Percentiles rank a stretch among this genome's conserved stretches.
These are phyloP conservation scores for Hydrochoerus hydrochaeris DNA, from an alignment of 2,113 vertebrate species.

Conservation along the genomic window DNA sequence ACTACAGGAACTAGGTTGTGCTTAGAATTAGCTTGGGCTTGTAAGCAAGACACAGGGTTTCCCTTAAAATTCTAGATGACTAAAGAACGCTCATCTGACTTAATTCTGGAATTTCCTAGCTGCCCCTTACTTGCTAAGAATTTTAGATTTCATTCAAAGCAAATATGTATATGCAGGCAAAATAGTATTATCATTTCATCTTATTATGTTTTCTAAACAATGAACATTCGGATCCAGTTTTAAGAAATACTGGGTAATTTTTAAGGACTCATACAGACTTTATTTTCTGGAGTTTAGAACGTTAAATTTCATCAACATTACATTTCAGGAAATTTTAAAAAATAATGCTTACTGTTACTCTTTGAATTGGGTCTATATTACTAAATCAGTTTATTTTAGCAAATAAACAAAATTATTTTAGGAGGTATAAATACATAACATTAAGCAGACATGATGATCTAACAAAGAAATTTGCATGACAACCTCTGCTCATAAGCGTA, in stretches of 20 bases:
- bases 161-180: not conserved
- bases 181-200: not conserved
- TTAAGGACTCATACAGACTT: not conserved
- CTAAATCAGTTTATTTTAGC: not conserved
- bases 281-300: slow-evolving; percentile 28
- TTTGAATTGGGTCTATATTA: not conserved
- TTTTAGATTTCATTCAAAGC: not conserved
- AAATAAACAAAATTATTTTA: slow-evolving; percentile 23
- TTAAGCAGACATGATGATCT: slow-evolving; percentile 9
- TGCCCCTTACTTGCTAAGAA: not conserved
- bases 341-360: not conserved
- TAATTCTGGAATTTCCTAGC: not conserved
- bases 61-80: slow-evolving; percentile 10
- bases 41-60: slow-evolving; percentile 18
- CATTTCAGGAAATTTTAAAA: not conserved
- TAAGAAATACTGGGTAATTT: not conserved
- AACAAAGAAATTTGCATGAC: slow-evolving; percentile 53
- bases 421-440: not conserved
- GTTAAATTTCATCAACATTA: slow-evolving; percentile 36
- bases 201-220: slow-evolving; percentile 34
- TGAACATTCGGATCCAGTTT: not conserved
- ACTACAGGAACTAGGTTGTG: not conserved
- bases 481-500: not conserved
- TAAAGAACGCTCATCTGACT: slow-evolving; percentile 23
- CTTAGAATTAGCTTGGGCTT: not conserved